Evolutionary conservation across 2,888 invertebrate species (phyloP).

Genomic region (Ernsta delagoae): DNA sequence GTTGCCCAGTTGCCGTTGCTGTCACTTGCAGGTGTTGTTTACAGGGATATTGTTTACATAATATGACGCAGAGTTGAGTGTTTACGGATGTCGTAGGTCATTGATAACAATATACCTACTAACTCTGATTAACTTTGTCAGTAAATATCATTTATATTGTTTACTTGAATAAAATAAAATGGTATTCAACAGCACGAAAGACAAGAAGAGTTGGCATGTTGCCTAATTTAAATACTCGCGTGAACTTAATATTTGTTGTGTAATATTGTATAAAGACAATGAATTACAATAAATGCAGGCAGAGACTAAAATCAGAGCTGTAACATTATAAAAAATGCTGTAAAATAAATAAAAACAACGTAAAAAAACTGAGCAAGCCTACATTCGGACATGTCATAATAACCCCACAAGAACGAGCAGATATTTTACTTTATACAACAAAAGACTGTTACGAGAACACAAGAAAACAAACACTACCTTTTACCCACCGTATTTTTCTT

Average conservation of each 20-base stretch:
- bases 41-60: neutral
- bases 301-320: neutral
- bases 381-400: neutral
- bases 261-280: neutral
- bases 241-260: too few species aligned
- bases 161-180: too few species aligned
- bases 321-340: neutral
- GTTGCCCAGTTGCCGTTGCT: constrained; percentile 1
- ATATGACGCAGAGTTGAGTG: neutral
- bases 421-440: neutral
- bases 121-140: neutral
- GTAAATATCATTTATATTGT: too few species aligned
- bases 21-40: constrained; percentile 5
- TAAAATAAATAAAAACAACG: neutral
- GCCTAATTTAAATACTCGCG: too few species aligned
- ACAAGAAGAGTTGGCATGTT: too few species aligned
- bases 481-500: constrained; percentile 6
- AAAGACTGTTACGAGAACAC: constrained; percentile 13
- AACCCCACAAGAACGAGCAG: neutral
- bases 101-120: neutral
- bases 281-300: neutral
- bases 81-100: neutral
- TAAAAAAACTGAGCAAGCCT: neutral
- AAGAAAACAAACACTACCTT: neutral
- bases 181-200: too few species aligned